phyloP scores from a whole-genome alignment of 2,888 invertebrate genomes.

The Chalcis sispes region DNA sequence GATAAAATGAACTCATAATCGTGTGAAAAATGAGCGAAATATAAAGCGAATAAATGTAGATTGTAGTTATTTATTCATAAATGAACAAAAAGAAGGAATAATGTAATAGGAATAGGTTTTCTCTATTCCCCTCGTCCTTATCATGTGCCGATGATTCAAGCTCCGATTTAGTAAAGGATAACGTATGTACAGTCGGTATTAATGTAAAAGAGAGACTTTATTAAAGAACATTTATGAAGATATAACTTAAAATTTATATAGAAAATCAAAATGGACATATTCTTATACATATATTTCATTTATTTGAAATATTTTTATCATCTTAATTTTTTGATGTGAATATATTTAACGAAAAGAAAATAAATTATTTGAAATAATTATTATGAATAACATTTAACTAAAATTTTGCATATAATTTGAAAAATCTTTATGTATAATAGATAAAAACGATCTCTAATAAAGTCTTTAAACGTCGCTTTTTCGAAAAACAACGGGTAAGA shows the following conservation, averaged over 20 bases:
- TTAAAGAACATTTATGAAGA: no score
- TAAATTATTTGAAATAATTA: no score
- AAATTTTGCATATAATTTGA: no score
- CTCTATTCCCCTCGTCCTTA: constrained; percentile 50
- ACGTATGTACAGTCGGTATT: constrained; percentile 30
- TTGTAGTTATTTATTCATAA: constrained; percentile 37
- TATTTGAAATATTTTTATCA: neutral
- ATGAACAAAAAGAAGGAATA: constrained; percentile 30
- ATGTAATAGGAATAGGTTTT: constrained; percentile 51
- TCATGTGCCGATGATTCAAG: constrained; percentile 45
- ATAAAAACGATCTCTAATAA: constrained; percentile 19
- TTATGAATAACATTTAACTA: no score
- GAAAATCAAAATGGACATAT: no score
- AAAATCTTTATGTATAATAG: no score
- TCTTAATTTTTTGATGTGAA: no score
- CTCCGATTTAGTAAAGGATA: constrained; percentile 34
- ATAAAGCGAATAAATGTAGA: constrained; percentile 28
- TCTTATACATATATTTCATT: no score
- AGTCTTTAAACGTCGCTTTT: constrained; percentile 7
- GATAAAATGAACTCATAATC: constrained; percentile 36
- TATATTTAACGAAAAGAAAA: no score
- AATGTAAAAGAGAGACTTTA: constrained; percentile 24
- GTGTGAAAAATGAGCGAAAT: constrained; percentile 9
- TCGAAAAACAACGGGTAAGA: constrained; percentile 10
- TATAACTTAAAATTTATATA: no score